Base-by-base conservation (phyloP, 2,888 invertebrate genomes). In the Melipona bicolor region DNA sequence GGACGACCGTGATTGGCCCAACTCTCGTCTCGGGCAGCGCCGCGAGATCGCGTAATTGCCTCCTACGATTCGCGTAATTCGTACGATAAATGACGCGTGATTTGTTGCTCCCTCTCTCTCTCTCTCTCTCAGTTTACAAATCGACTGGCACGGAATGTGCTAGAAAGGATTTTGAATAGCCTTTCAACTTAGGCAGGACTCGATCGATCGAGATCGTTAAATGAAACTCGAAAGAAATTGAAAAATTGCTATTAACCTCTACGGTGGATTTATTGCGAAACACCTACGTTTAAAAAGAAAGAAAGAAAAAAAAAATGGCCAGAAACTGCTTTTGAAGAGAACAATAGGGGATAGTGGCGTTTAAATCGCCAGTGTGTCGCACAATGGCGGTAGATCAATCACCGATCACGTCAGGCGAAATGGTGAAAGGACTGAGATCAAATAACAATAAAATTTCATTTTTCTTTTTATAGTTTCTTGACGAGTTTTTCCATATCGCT, bases 11-110 rank as follows among this genome's bases (percentile, higher is more conserved):
- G 70, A 70, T 56, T 56, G 24, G 36, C 4, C 56, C 19, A 70
- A 21, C 54, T 56, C 56, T 59, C 64, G 56, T 68, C 56, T 77
- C 43, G 61, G 49, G 17, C n/a, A 19, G 32, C 17, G 32, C 62
- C n/a, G 61, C 36, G 68, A 11, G 24, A 52, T 11, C 59, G 15
- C 36, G n/a, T 77, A 79, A 79, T 79, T 79, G 79, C 69, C 62
- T 50, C 54, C 43, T 9, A 43, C 9, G 43, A 43, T 62, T 49
- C 56, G 9, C 56, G n/a, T n/a, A 19, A 36, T 43, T 56, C 24
- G 24, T 19, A 43, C 36, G 43, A 56, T 24, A 24, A 36, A 56
- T n/a, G 36, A 56, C 11, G n/a, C n/a, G 36, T 21, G 9, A 70
- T 56, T 54, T 36, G 70, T 70, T 15, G n/a, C 9, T 54, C 21